Conservation (phyloP, 2,888 invertebrate genomes). For the Nemotelus pantherinus region DNA sequence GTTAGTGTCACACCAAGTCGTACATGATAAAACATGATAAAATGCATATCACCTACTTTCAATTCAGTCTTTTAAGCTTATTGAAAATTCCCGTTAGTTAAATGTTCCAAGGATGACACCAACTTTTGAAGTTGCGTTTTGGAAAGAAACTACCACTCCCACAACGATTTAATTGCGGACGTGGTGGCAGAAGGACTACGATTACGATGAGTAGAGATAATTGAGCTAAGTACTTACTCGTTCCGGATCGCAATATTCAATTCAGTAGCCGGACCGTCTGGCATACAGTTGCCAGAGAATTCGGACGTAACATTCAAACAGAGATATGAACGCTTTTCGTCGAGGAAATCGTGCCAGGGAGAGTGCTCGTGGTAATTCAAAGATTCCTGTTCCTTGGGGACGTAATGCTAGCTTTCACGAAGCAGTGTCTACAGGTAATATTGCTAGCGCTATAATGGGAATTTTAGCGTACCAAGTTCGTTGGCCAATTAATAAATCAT, state of each 20-base stretch:
- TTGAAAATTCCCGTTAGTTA: conserved; percentile 30
- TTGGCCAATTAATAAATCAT: neutral
- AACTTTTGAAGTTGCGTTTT: neutral
- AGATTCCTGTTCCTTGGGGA: neutral
- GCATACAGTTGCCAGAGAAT: neutral
- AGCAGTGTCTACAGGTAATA: conserved; percentile 38
- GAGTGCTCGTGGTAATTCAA: neutral
- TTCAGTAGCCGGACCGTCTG: neutral
- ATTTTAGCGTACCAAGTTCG: too few species aligned
- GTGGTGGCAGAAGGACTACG: neutral
- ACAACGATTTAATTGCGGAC: neutral
- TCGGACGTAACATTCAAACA: neutral
- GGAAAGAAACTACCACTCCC: neutral
- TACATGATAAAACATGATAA: too few species aligned
- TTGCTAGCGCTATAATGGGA: neutral
- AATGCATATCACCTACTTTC: too few species aligned
- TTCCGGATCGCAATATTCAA: neutral
- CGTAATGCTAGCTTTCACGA: conserved; percentile 30
- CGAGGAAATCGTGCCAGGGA: conserved; percentile 26
- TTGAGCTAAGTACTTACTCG: conserved; percentile 14
- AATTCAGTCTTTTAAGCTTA: neutral
- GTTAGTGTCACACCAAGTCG: too few species aligned
- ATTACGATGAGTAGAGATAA: neutral
- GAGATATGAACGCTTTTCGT: conserved; percentile 12
- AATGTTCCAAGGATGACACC: conserved; percentile 13